These are phyloP conservation scores for Chiloscyllium punctatum DNA, from an alignment of 2,797 vertebrate genomes.

Conservation along the genomic window DNA sequence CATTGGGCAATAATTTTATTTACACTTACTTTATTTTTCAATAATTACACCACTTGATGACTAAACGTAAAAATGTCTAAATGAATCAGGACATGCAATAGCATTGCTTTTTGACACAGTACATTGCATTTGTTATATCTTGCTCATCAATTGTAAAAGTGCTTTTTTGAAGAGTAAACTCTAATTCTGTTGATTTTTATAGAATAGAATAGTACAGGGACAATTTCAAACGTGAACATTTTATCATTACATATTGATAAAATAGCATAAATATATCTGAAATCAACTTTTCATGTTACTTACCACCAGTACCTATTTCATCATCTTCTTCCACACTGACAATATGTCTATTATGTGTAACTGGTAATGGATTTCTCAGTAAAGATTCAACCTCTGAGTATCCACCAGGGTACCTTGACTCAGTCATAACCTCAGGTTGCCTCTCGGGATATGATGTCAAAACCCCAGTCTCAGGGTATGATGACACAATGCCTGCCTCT, in stretches of 20 bases:
- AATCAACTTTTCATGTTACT: conserved; percentile 43
- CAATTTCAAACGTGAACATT: not conserved
- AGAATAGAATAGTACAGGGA: not conserved
- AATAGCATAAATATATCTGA: not conserved
- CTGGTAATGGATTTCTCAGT: conserved; percentile 44
- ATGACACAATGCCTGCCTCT: conserved; percentile 42
- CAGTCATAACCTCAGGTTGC: conserved; percentile 37
- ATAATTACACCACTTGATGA: not conserved
- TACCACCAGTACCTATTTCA: conserved; percentile 70
- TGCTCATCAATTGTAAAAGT: not conserved
- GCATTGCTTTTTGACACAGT: not conserved
- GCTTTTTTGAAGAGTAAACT: not conserved
- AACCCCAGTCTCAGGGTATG: conserved; percentile 39
- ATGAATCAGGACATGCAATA: not conserved
- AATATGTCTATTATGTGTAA: conserved; percentile 54
- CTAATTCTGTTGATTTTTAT: not conserved
- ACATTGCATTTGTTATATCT: not conserved
- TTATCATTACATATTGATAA: not conserved
- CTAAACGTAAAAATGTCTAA: not conserved
- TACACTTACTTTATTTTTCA: not conserved
- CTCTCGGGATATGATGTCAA: conserved; percentile 30
- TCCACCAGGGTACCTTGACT: conserved; percentile 34
- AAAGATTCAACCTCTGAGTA: conserved; percentile 45
- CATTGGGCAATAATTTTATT: not conserved
- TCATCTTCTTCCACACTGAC: conserved; percentile 67